phyloP scores from a whole-genome alignment of 2,888 invertebrate species.

The Drosophila suboccidentalis region DNA sequence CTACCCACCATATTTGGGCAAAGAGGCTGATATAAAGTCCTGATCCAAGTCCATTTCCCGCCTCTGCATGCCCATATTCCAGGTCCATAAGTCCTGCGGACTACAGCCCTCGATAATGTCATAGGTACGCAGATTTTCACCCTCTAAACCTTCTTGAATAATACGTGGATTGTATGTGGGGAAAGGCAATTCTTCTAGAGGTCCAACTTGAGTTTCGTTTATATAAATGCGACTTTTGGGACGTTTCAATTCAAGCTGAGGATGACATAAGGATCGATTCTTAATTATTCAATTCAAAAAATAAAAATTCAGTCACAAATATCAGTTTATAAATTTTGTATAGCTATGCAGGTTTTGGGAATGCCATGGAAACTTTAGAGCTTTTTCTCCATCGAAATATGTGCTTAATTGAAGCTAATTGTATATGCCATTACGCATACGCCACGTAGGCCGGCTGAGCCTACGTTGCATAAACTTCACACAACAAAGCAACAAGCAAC shows the following conservation, averaged over 20 bases:
- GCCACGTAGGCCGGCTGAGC: slow-evolving; percentile 24
- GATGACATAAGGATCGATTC: not conserved
- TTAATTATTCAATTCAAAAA: not conserved
- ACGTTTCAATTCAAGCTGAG: slow-evolving; percentile 81
- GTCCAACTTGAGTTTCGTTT: slow-evolving; percentile 78
- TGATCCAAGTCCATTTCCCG: slow-evolving; percentile 74
- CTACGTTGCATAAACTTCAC: slow-evolving; percentile 34
- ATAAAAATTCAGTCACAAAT: not conserved
- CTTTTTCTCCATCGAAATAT: not conserved
- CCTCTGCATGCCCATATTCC: slow-evolving; percentile 76
- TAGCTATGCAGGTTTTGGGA: not conserved
- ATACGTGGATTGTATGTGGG: slow-evolving; percentile 83
- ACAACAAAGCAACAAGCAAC: slow-evolving; percentile 1
- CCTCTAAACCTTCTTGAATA: slow-evolving; percentile 80
- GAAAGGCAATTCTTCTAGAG: slow-evolving; percentile 71
- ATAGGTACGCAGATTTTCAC: slow-evolving; percentile 67
- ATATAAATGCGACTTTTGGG: slow-evolving; percentile 83
- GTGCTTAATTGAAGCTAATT: slow-evolving; percentile 29
- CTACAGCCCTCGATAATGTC: slow-evolving; percentile 74
- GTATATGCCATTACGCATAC: slow-evolving; percentile 47
- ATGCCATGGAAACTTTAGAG: not conserved
- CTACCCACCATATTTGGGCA: slow-evolving; percentile 75
- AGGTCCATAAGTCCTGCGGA: slow-evolving; percentile 79
- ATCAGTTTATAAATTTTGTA: not conserved
- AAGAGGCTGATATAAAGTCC: slow-evolving; percentile 62